These are phyloP conservation scores for Timema cristinae DNA, from an alignment of 2,888 invertebrate genomes.

Conservation along the genomic window DNA sequence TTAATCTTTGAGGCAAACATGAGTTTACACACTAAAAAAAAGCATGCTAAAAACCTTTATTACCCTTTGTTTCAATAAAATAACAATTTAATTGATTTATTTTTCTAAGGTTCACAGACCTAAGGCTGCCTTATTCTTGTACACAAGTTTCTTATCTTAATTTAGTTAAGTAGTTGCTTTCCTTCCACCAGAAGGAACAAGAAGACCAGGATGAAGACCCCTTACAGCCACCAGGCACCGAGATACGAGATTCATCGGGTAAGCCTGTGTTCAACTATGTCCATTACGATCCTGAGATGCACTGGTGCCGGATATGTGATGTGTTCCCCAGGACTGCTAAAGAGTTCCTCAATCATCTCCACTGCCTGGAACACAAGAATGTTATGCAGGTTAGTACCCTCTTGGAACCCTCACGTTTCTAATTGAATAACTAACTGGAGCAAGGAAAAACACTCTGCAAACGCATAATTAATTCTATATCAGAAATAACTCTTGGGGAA, in stretches of 20 bases:
- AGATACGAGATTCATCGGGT: constrained; percentile 43
- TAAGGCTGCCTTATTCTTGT: no score
- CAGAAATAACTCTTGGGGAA: not conserved
- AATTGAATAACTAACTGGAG: not conserved
- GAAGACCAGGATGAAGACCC: constrained; percentile 1
- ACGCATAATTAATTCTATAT: not conserved
- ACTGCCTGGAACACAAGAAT: constrained; percentile 71
- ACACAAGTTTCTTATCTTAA: no score
- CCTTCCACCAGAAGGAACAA: no score
- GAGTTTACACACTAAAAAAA: no score
- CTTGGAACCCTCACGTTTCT: constrained; percentile 17
- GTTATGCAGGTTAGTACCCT: constrained; percentile 39
- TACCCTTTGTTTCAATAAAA: no score
- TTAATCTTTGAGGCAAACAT: no score
- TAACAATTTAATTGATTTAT: no score
- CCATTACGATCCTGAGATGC: constrained; percentile 85
- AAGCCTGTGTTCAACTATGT: constrained; percentile 57
- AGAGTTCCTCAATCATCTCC: constrained; percentile 79
- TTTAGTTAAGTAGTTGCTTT: no score
- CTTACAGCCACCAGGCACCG: constrained; percentile 28
- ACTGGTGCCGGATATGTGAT: constrained; percentile 85
- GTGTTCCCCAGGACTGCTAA: constrained; percentile 83
- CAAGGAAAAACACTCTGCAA: no score
- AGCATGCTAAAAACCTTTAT: no score
- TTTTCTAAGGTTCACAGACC: no score